A percentile compares a stretch with the other conserved stretches of the same genome.
Conservation (phyloP, 2,888 invertebrate genomes). For the Eilema sororculum region DNA sequence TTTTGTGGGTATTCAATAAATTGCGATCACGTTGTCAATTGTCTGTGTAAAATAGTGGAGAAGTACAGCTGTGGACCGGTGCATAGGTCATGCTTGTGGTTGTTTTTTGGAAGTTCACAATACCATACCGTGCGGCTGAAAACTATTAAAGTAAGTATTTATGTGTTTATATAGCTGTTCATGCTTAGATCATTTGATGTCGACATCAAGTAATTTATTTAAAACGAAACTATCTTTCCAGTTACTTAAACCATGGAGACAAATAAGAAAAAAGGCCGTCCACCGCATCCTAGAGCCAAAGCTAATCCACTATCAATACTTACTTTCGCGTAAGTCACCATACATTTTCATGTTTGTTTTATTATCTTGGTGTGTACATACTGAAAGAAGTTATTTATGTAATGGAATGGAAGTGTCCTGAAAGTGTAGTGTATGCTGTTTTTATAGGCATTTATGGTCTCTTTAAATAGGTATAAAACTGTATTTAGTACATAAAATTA, state of each 20-base stretch:
- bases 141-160: slow-evolving; percentile 50
- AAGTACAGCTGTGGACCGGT: slow-evolving; percentile 35
- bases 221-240: slow-evolving; percentile 24
- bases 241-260: slow-evolving; percentile 79
- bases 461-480: too few species aligned
- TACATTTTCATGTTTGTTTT: neutral
- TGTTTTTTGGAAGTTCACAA: slow-evolving; percentile 38
- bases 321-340: slow-evolving; percentile 88
- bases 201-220: neutral
- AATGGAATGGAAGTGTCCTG: neutral
- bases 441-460: neutral
- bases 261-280: slow-evolving; percentile 83
- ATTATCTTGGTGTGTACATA: neutral
- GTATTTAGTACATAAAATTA: too few species aligned
- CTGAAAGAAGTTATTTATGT: neutral
- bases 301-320: slow-evolving; percentile 90
- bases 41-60: slow-evolving; percentile 25
- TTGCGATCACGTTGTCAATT: slow-evolving; percentile 33
- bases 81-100: slow-evolving; percentile 44
- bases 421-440: neutral
- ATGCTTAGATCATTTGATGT: neutral
- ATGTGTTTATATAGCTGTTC: slow-evolving; percentile 1
- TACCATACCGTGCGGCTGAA: slow-evolving; percentile 36
- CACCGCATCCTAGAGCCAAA: slow-evolving; percentile 88
- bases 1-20: slow-evolving; percentile 43